Conservation (phyloP, 2,797 vertebrate species). For the Poeciliopsis infans region DNA sequence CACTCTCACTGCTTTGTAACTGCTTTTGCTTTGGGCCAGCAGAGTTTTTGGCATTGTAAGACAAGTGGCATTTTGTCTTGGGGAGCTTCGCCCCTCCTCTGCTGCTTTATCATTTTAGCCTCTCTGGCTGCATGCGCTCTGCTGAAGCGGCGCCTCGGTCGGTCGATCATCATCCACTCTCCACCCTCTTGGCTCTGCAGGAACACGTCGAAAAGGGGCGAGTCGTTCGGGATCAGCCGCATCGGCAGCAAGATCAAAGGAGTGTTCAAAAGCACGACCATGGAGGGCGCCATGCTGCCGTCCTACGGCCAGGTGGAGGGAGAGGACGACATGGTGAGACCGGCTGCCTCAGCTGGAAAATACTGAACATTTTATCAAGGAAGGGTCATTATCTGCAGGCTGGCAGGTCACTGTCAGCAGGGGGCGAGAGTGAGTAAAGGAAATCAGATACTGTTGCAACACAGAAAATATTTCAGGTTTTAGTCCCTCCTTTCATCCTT, state of each 20-base stretch:
- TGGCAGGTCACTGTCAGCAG: slow-evolving; percentile 40
- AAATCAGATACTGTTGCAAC: not conserved
- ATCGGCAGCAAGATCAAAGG: slow-evolving; percentile 97
- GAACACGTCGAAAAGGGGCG: slow-evolving; percentile 90
- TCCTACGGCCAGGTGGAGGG: slow-evolving; percentile 88
- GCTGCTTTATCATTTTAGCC: slow-evolving; percentile 10
- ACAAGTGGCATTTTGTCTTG: slow-evolving; percentile 43
- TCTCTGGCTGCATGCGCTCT: slow-evolving; percentile 52
- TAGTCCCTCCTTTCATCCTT: not conserved
- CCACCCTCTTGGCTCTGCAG: slow-evolving; percentile 71
- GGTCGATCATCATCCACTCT: slow-evolving; percentile 19
- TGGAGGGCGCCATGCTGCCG: slow-evolving; percentile 95
- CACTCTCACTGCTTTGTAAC: slow-evolving; percentile 43
- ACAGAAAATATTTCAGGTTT: not conserved
- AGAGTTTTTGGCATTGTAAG: slow-evolving; percentile 49
- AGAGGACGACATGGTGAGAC: slow-evolving; percentile 91
- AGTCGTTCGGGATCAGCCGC: slow-evolving; percentile 93
- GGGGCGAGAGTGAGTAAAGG: slow-evolving; percentile 46
- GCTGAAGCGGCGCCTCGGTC: slow-evolving; percentile 27
- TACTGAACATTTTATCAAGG: not conserved
- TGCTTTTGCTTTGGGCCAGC: slow-evolving; percentile 37
- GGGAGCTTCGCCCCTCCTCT: slow-evolving; percentile 5
- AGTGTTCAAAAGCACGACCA: slow-evolving; percentile 94
- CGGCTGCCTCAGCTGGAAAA: no score
- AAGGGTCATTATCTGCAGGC: not conserved